phyloP scores from a whole-genome alignment of 1,140 invertebrate species.

The Solenopsis fugax region DNA sequence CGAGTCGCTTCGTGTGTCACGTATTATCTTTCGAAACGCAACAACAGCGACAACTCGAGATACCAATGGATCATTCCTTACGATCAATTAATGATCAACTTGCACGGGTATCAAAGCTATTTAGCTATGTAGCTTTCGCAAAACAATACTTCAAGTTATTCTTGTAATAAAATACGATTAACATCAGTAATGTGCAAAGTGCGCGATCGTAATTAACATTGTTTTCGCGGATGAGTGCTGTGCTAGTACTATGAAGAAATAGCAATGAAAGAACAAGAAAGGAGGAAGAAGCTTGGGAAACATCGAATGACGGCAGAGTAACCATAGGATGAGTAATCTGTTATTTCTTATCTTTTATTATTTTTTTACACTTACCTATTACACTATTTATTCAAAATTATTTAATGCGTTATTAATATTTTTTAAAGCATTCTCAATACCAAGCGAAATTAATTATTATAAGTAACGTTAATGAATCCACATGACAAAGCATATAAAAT shows the following conservation, averaged over 20 bases:
- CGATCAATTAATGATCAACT: neutral
- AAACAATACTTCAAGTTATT: neutral
- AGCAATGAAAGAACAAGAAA: neutral
- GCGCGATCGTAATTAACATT: conserved; percentile 7
- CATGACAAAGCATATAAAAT: neutral
- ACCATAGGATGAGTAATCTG: neutral
- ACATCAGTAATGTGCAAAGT: neutral
- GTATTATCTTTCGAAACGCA: neutral
- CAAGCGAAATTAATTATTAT: neutral
- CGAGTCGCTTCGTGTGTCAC: neutral
- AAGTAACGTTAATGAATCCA: neutral
- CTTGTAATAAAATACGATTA: neutral
- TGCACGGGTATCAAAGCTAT: neutral
- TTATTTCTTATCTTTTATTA: neutral
- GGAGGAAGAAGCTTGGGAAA: too few species aligned
- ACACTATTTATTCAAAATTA: neutral
- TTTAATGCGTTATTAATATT: neutral
- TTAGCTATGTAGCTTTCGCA: neutral
- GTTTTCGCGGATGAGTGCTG: neutral
- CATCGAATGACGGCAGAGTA: neutral
- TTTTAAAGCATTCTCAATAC: neutral
- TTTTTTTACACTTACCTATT: neutral
- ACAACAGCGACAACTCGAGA: neutral
- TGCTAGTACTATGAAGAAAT: neutral
- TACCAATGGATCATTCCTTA: neutral